Base-by-base conservation (phyloP, 2,113 vertebrate genomes). In the Potamarius usumacintae region DNA sequence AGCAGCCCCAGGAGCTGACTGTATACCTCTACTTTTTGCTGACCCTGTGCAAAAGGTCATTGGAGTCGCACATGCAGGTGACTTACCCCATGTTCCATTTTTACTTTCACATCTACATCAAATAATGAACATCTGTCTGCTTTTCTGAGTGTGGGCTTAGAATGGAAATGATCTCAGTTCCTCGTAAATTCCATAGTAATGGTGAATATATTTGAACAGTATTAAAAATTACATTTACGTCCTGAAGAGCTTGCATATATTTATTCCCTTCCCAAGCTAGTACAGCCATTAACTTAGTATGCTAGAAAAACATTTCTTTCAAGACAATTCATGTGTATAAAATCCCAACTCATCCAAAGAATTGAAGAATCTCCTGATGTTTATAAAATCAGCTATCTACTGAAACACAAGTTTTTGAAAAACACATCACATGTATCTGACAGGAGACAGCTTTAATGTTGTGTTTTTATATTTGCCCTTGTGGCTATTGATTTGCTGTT, bases 31-130 rank as follows among this genome's bases (percentile, higher is more conserved):
- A 87, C 93, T 99, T 76, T 98, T 99, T 86, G 95, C 96, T 79
- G 97, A 99, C 92, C 97, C 97, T 4, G 94, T 97, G 91, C 91
- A 87, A 88, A 97, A 95, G 93, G 97, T 94, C 74, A 97, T 97
- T 0, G 98, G 96, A 60, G 97, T 94, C 62, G 97, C 97, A 91
- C 98, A 99, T 85, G 96, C 98, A 93, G 98, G 98, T 99, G 30
- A 93, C 15, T 74, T 79, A 60, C 63, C 52, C 57, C 22, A 34
- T 22, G 22, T 57, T 88, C 15, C 20, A 65, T 0, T 63, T 84
- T 34, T 25, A 53, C 69, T 85, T 83, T 83, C 69, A 57, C 20
- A 55, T 76, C 67, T 83, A 20, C 34, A 62, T 74, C 10, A 71
- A 22, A 20, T n/a, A n/a, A 18, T 72, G 30, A 60, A 15, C 18